Evolutionary conservation across 2,888 invertebrate species (phyloP), one percentile per base, ranked within the genome.

Genomic region (Mesorhabditis belari): DNA sequence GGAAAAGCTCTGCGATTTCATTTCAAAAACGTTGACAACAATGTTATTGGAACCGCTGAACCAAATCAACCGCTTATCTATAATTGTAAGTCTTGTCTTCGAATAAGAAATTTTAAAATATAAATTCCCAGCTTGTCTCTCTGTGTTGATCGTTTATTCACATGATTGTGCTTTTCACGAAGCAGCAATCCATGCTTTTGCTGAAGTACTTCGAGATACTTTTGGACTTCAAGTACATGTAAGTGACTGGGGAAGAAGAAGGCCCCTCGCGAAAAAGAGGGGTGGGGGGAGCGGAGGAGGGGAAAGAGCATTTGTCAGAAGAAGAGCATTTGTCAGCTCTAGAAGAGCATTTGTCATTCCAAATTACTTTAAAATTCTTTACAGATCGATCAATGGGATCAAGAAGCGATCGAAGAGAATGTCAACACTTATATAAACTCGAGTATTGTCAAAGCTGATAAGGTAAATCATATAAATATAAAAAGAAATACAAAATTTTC

Each of bases 161-260:
- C 80, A 80, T 61, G 80, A 80, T 62, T 69, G 73, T 28, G 52
- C 65, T 0, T 69, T 65, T 17, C 80, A 80, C 66, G 79, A 80
- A 25, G 70, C 71, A 5, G 74, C 75, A 2, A 79, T 80, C 5
- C 5, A 71, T 9, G 74, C 77, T 2, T 72, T 80, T 19, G 79
- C 77, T 3, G 77, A 77, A 49, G 67, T 74, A 27, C 61, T 79
- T 0, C 62, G 71, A 5, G 72, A 77, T 54, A 69, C 68, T 0
- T 79, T 77, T 58, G 58, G 65, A 55, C 56, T 79, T 59, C 68
- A 77, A 44, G 76, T 79, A 55, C 74, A 71, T 59, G 68, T 70
- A 19, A 61, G 69, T 63, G 61, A 67, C 9, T 73, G 80, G 12
- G 66, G 68, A 3, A 19, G 61, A 25, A 60, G 67, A 6, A 60